phyloP scores from a whole-genome alignment of 2,888 invertebrate genomes.

The Nomada flava region DNA sequence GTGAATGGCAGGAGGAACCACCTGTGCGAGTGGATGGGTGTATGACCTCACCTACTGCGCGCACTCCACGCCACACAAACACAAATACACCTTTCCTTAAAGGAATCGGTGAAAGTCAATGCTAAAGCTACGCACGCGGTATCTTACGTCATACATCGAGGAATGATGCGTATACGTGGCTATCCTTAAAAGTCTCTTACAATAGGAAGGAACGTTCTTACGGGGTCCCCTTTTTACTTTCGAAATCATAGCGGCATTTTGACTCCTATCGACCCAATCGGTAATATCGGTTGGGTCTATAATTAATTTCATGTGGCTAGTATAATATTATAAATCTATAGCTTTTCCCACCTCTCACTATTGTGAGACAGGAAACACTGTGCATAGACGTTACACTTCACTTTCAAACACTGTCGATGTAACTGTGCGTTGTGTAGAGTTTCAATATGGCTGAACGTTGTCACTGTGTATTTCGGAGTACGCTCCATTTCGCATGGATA shows the following conservation, averaged over 20 bases:
- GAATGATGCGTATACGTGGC: constrained; percentile 25
- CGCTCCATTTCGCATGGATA: background rate
- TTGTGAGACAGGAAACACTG: constrained; percentile 3
- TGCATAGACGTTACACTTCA: constrained; percentile 22
- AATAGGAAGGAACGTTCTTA: constrained; percentile 2
- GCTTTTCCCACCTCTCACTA: constrained; percentile 20
- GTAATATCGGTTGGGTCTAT: constrained; percentile 24
- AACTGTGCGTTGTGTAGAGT: constrained; percentile 8
- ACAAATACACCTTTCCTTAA: constrained; percentile 14
- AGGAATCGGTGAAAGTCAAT: constrained; percentile 60
- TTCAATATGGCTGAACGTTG: constrained; percentile 58
- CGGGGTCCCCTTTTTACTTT: constrained; percentile 43
- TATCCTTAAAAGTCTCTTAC: constrained; percentile 58
- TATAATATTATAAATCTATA: too few species aligned
- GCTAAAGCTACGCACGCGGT: constrained; percentile 37
- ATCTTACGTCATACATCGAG: constrained; percentile 55
- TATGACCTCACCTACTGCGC: constrained; percentile 62
- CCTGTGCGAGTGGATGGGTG: constrained; percentile 63
- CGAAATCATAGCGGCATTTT: constrained; percentile 48
- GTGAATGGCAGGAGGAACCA: constrained; percentile 69
- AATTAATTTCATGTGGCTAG: too few species aligned
- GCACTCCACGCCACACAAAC: constrained; percentile 42
- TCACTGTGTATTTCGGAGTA: constrained; percentile 3
- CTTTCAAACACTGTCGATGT: constrained; percentile 17
- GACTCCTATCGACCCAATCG: constrained; percentile 35